Base-by-base conservation (phyloP, 2,113 vertebrate species). In the Xyliphius kryptos region DNA sequence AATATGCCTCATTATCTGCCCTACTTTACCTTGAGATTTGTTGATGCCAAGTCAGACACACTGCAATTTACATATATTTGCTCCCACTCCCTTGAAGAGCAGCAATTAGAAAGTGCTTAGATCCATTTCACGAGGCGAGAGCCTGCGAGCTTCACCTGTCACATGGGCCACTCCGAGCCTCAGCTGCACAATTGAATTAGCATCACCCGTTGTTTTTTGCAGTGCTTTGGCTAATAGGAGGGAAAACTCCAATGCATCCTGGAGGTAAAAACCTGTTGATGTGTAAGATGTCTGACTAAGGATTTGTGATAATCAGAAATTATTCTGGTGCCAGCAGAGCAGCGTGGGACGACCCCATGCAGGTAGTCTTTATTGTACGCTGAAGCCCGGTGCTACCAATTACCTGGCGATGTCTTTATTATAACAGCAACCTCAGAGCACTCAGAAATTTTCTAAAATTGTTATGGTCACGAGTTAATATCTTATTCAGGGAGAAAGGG, bases 41-140 rank as follows among this genome's bases (percentile, higher is more conserved):
- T n/a, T n/a, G n/a, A n/a, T n/a, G n/a, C n/a, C n/a, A n/a, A n/a
- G n/a, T n/a, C n/a, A n/a, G n/a, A n/a, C n/a, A n/a, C n/a, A n/a
- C n/a, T n/a, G n/a, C n/a, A n/a, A 78, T 80, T 75, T 75, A 72
- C 78, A 76, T 78, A 69, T 55, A 74, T 78, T 75, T 72, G 73
- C 69, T 70, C 56, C 68, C 58, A 49, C 62, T 71, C 61, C 61
- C 72, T 59, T 66, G 64, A 76, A 71, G 55, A 62, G 69, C 59
- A 51, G 40, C 52, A 68, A 69, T 82, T 77, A 74, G 54, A 62
- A 69, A 65, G 55, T 56, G 60, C 70, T 76, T 69, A 66, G 69
- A 68, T 66, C 56, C 59, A 64, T 79, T 75, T 76, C 58, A 66
- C 66, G 62, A 55, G 61, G 61, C 63, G 50, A 7, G 37, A 55